phyloP scores from a whole-genome alignment of 2,888 invertebrate species.

The Amphipoea lucens region DNA sequence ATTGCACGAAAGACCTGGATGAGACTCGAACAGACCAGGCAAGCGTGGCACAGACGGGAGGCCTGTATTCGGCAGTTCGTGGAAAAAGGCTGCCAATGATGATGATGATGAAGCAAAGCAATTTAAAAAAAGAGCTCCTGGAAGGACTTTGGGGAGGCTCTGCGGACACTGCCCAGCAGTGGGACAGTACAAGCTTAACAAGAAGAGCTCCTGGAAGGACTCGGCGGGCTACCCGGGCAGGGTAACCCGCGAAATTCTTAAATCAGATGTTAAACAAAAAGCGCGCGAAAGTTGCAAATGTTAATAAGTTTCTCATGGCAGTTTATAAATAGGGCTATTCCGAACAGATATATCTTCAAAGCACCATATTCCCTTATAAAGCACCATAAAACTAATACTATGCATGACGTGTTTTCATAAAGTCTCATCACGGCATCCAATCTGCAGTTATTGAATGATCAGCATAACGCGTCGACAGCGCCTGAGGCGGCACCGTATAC shows the following conservation, averaged over 20 bases:
- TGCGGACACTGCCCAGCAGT: neutral
- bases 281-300: neutral
- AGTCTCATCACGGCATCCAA: constrained; percentile 40
- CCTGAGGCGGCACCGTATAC: constrained; percentile 16
- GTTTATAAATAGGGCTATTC: neutral
- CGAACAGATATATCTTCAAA: constrained; percentile 6
- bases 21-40: too few species aligned
- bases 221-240: too few species aligned
- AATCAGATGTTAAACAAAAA: neutral
- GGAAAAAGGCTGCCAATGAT: too few species aligned
- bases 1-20: too few species aligned
- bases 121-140: too few species aligned
- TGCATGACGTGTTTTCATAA: constrained; percentile 38
- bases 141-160: neutral
- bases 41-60: too few species aligned
- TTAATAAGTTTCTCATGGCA: neutral
- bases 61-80: too few species aligned
- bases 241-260: too few species aligned
- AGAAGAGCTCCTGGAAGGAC: neutral
- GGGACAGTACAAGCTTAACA: neutral
- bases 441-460: constrained; percentile 65
- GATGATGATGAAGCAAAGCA: too few species aligned
- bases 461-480: constrained; percentile 51
- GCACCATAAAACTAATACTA: constrained; percentile 22
- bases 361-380: constrained; percentile 3